A percentile compares a stretch with the other conserved stretches of the same genome.
Evolutionary conservation across 2,888 invertebrate species (phyloP).

Genomic region (Scaptomyza parva): DNA sequence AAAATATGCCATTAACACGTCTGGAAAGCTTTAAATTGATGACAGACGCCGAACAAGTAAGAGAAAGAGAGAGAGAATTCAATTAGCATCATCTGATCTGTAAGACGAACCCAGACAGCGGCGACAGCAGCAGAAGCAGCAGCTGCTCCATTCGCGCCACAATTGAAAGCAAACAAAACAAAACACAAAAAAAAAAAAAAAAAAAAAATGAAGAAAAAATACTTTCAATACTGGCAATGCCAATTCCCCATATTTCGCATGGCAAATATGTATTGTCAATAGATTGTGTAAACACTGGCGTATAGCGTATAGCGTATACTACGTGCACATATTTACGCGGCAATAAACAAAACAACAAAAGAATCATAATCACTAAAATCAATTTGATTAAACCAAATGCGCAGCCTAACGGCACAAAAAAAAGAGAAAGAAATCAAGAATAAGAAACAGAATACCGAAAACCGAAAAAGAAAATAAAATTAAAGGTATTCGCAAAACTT

Average conservation of each 20-base stretch:
- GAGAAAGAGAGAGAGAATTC: constrained; percentile 27
- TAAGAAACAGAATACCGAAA: no score
- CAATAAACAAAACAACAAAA: constrained; percentile 69
- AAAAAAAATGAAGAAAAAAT: constrained; percentile 1
- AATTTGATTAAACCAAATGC: constrained; percentile 67
- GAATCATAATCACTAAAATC: constrained; percentile 65
- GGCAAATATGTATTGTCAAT: constrained; percentile 69
- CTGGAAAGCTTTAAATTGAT: not conserved
- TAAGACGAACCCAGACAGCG: constrained; percentile 1
- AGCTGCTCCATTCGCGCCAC: constrained; percentile 26
- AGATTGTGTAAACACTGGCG: constrained; percentile 67
- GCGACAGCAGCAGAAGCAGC: constrained; percentile 14
- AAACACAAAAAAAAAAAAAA: constrained; percentile 57
- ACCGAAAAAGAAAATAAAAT: not conserved
- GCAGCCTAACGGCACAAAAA: constrained; percentile 42
- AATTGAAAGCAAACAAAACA: constrained; percentile 67
- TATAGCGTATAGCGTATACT: no score
- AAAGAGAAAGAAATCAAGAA: not conserved
- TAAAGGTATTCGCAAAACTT: constrained; percentile 13
- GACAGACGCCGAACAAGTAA: constrained; percentile 3
- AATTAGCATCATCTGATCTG: constrained; percentile 63
- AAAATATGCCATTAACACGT: constrained; percentile 27
- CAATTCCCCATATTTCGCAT: constrained; percentile 23
- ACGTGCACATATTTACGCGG: constrained; percentile 62
- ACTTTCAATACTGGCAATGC: constrained; percentile 3